Evolutionary conservation across 1,140 invertebrate genomes (phyloP), one percentile per base, ranked within the genome.

Genomic region (Ips typographus): DNA sequence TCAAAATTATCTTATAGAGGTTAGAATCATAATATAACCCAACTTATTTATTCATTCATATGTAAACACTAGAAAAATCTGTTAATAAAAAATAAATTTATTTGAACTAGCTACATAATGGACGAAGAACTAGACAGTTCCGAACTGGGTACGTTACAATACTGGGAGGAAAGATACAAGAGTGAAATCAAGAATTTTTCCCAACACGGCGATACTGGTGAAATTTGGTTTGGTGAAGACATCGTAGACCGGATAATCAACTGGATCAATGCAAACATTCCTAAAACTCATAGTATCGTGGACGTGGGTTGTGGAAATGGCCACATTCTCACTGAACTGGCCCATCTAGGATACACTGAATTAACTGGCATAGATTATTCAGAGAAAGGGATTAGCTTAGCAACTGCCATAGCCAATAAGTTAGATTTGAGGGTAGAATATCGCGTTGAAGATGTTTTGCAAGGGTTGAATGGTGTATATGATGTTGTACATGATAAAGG

Each of bases 201-300:
- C 58, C 87, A 88, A 68, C 86, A 91, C 79, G 94, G 94, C 2
- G 94, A 97, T 79, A 86, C 91, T 7, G 95, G 95, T 3, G 95
- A 98, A 79, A 85, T 96, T 47, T 97, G 95, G 95, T 98, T 97
- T 79, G 94, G 94, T 5, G 90, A 92, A 80, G 89, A 90, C 60
- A 91, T 89, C 68, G 88, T 92, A 44, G 81, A 87, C 49, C 86
- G 92, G 73, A 83, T 95, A 36, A 82, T 94, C 1, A 84, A 85
- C 76, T 96, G 86, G 87, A 82, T 88, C 4, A 75, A 83, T 40
- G 80, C 81, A 52, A 80, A 80, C 53, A 82, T 88, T 5, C 75
- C 83, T 40, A 80, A 82, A 47, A 79, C 79, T 49, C 81, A 83
- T 41, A 78, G 82, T 73, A 84, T 91, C 65, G 81, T 90, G 1